Base-by-base conservation (phyloP, 2,797 vertebrate genomes). In the Oreortyx pictus region DNA sequence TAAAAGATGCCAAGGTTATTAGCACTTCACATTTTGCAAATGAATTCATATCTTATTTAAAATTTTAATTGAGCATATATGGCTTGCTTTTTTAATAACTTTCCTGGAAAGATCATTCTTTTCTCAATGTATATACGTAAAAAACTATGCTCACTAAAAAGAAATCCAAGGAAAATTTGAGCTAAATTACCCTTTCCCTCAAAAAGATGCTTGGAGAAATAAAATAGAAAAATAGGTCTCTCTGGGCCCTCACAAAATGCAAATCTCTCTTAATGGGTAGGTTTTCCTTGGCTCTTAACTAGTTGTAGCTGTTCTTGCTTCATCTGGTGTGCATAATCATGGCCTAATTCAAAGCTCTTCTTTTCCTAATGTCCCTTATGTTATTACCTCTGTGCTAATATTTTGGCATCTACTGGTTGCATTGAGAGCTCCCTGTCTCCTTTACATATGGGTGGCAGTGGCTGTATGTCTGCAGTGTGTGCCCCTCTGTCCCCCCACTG, bases 221-320 rank as follows among this genome's bases (percentile, higher is more conserved):
- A 96, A 94, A 96, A 76, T 70, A 83, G 89, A 92, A 83, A 91
- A 86, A 94, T 91, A 83, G 66, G 92, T 95, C 92, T 81, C 92
- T 79, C 6, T 89, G 82, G 84, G 82, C 73, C 76, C 56, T 85
- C 88, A 84, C 65, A 93, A 96, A 94, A 94, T 95, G 87, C 94
- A 96, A 93, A 93, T 93, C 62, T 60, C 82, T 92, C 76, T 83
- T 95, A 92, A 91, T 79, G 71, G 89, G 89, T 74, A 90, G 89
- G 87, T 81, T 95, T 93, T 93, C 62, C 90, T 89, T 82, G 81
- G 87, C 93, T 92, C 64, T 94, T 93, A 94, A 90, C 94, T 89
- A 59, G 79, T 67, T 79, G 76, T 96, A 92, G 73, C 90, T 86
- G 60, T 78, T 89, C 82, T 86, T 92, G 89, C 90, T 94, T 93